These are phyloP conservation scores for Heliangelus exortis DNA, from an alignment of 2,797 vertebrate genomes.

Conservation along the genomic window DNA sequence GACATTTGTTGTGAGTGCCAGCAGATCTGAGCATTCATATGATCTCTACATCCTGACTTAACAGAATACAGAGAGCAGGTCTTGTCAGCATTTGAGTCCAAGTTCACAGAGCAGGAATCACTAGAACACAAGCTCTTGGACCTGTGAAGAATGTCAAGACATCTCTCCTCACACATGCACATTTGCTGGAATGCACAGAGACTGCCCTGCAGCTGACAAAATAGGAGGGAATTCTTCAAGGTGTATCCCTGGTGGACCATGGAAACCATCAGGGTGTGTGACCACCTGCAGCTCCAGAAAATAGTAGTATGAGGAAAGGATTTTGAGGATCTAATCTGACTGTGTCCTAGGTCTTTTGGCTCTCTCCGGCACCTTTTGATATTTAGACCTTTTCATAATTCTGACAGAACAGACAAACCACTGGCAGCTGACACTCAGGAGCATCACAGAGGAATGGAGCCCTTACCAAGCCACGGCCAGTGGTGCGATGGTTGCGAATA, in stretches of 20 bases:
- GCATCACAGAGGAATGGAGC: not conserved
- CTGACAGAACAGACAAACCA: not conserved
- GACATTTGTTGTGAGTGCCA: not conserved
- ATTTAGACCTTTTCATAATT: not conserved
- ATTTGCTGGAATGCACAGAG: not conserved
- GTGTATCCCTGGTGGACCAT: not conserved
- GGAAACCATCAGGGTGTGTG: not conserved
- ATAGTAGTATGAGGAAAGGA: not conserved
- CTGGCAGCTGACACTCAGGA: accelerated
- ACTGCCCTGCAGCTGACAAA: not conserved
- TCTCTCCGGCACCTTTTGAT: not conserved
- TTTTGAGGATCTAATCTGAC: not conserved
- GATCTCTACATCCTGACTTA: not conserved
- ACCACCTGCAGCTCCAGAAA: not conserved
- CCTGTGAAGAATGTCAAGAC: not conserved
- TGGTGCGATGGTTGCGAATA: slow-evolving; percentile 81
- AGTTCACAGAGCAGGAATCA: not conserved
- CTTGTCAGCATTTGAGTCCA: not conserved
- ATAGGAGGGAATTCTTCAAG: not conserved
- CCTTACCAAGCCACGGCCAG: slow-evolving; percentile 86
- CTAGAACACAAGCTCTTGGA: not conserved
- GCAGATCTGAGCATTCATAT: not conserved
- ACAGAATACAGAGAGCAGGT: not conserved
- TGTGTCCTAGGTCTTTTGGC: not conserved
- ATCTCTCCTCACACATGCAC: not conserved